Percentiles rank a stretch among this genome's conserved stretches.
These are phyloP conservation scores for Drosophila mettleri DNA, from an alignment of 2,888 invertebrate genomes.

Conservation along the genomic window DNA sequence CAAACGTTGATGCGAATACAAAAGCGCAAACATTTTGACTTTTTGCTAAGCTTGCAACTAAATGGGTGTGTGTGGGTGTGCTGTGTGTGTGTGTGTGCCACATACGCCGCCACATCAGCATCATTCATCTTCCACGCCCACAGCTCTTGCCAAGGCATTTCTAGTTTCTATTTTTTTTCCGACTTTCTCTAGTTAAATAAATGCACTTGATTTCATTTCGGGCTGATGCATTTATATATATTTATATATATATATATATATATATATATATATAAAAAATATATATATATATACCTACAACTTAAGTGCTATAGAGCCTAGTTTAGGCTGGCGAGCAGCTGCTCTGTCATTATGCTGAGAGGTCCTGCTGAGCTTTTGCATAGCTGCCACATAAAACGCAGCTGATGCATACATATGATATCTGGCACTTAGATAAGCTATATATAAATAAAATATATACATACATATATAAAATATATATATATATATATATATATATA, in stretches of 20 bases:
- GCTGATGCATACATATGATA: slow-evolving; percentile 51
- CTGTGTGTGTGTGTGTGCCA: slow-evolving; percentile 31
- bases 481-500: not conserved
- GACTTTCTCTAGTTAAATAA: slow-evolving; percentile 58
- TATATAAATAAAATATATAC: not conserved
- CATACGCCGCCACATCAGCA: slow-evolving; percentile 53
- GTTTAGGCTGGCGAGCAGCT: slow-evolving; percentile 15
- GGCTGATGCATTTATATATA: slow-evolving; percentile 66
- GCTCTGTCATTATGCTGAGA: slow-evolving; percentile 11
- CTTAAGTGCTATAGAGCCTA: not conserved
- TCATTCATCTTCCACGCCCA: slow-evolving; percentile 68
- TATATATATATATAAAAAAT: not conserved
- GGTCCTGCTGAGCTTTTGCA: slow-evolving; percentile 30
- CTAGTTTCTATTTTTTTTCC: slow-evolving; percentile 9
- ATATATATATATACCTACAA: not conserved
- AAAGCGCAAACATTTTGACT: slow-evolving; percentile 67
- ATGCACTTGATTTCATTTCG: slow-evolving; percentile 78
- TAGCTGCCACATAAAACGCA: slow-evolving; percentile 61
- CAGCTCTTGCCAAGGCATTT: slow-evolving; percentile 12
- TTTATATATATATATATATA: not conserved
- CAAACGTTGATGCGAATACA: slow-evolving; percentile 47
- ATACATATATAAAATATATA: not conserved
- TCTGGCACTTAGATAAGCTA: slow-evolving; percentile 1
- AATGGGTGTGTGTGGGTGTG: slow-evolving; percentile 43
- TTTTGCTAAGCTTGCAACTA: slow-evolving; percentile 68